These are phyloP conservation scores for Philopedon plagiatum DNA, from an alignment of 2,888 invertebrate species.

Conservation along the genomic window DNA sequence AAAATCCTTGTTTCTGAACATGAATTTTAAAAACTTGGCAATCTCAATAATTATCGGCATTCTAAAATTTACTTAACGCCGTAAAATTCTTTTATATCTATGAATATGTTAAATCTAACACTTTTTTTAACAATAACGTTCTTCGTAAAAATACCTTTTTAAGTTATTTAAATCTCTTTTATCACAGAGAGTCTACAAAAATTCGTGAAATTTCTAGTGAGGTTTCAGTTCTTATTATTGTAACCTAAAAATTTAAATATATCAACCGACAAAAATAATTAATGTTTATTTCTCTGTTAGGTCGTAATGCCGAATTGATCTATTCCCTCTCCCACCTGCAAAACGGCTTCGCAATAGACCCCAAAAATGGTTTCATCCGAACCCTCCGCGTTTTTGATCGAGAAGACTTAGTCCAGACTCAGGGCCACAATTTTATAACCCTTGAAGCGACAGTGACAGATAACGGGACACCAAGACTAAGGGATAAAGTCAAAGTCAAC, in stretches of 20 bases:
- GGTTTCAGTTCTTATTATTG: no score
- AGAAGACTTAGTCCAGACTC: slow-evolving; percentile 84
- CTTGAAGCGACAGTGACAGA: slow-evolving; percentile 90
- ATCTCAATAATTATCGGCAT: neutral
- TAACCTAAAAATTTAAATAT: no score
- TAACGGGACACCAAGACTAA: slow-evolving; percentile 82
- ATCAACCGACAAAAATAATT: no score
- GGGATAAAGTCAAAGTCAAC: slow-evolving; percentile 89
- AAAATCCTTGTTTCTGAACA: no score
- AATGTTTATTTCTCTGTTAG: slow-evolving; percentile 64
- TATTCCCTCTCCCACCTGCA: slow-evolving; percentile 83
- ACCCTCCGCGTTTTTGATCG: slow-evolving; percentile 90
- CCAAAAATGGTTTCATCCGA: slow-evolving; percentile 91
- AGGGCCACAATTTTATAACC: slow-evolving; percentile 85
- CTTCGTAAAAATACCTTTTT: no score
- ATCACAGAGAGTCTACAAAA: no score
- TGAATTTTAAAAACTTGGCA: no score
- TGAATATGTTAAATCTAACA: neutral
- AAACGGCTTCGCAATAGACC: slow-evolving; percentile 89
- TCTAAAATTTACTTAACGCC: neutral
- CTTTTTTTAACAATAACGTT: no score
- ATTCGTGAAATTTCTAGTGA: no score
- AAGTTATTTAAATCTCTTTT: no score
- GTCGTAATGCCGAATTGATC: slow-evolving; percentile 91
- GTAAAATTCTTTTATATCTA: neutral